Evolutionary conservation across 2,797 vertebrate species (phyloP).

Genomic region (Gila robusta): DNA sequence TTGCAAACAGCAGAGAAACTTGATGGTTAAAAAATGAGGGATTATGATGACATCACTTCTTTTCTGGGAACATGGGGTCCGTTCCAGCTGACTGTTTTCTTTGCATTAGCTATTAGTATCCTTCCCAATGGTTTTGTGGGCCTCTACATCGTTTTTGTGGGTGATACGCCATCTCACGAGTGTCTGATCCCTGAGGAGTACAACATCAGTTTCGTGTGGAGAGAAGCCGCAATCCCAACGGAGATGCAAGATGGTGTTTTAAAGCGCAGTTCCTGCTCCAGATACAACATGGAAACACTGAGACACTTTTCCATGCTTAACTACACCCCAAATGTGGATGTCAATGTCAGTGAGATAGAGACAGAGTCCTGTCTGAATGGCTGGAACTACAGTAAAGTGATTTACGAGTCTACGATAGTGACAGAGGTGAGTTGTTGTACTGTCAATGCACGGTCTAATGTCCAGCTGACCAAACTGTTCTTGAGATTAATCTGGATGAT

Average conservation of each 20-base stretch:
- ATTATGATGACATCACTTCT: conserved; percentile 80
- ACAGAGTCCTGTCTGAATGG: not conserved
- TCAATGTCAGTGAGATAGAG: conserved; percentile 5
- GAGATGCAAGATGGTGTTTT: conserved; percentile 63
- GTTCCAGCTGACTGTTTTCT: conserved; percentile 84
- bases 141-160: conserved; percentile 80
- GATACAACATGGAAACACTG: not conserved
- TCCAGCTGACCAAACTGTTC: not conserved
- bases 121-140: conserved; percentile 87
- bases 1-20: not conserved
- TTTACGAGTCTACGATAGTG: not conserved
- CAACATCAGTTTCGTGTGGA: conserved; percentile 83
- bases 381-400: not conserved
- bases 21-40: conserved; percentile 64
- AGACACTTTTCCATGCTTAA: not conserved
- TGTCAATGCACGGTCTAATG: not conserved
- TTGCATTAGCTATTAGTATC: conserved; percentile 86
- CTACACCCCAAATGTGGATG: not conserved
- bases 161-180: conserved; percentile 79
- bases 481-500: not conserved
- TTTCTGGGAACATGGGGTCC: conserved; percentile 85
- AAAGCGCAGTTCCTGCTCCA: conserved; percentile 10
- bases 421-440: not conserved
- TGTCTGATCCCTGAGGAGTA: conserved; percentile 79
- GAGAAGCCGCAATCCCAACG: conserved; percentile 80